phyloP scores from a whole-genome alignment of 2,888 invertebrate species.

The Xestia rhomboidea region DNA sequence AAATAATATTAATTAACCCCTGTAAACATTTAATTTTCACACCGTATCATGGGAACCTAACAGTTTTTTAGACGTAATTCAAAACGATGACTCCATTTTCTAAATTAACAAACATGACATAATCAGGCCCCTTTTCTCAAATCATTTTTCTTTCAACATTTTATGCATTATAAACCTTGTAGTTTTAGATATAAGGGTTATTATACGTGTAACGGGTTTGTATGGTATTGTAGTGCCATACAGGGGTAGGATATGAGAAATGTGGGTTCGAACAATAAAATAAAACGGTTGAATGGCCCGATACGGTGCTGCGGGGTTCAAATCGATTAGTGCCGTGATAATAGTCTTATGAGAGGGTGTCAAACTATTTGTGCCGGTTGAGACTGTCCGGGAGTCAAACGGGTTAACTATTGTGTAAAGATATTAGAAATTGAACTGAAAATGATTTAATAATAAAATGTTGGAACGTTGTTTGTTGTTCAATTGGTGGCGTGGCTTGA shows the following conservation, averaged over 20 bases:
- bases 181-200: conserved; percentile 55
- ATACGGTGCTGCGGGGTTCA: conserved; percentile 84
- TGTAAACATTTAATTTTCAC: conserved; percentile 56
- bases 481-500: neutral
- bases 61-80: conserved; percentile 68
- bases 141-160: conserved; percentile 28
- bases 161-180: conserved; percentile 55
- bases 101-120: conserved; percentile 84
- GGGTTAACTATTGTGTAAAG: neutral
- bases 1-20: conserved; percentile 43
- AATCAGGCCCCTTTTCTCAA: conserved; percentile 72
- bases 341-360: conserved; percentile 76
- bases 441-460: neutral
- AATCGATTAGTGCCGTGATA: conserved; percentile 88
- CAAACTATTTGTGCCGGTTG: conserved; percentile 57
- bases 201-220: conserved; percentile 20
- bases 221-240: conserved; percentile 65
- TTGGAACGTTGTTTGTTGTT: neutral
- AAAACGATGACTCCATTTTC: conserved; percentile 77
- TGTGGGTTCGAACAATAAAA: conserved; percentile 88
- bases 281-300: conserved; percentile 86
- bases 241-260: conserved; percentile 80
- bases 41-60: conserved; percentile 76
- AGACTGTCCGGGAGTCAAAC: conserved; percentile 25
- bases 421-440: neutral